Percentiles rank a stretch among this genome's conserved stretches.
These are phyloP conservation scores for Aphidius gifuensis DNA, from an alignment of 1,140 invertebrate genomes.

Conservation along the genomic window DNA sequence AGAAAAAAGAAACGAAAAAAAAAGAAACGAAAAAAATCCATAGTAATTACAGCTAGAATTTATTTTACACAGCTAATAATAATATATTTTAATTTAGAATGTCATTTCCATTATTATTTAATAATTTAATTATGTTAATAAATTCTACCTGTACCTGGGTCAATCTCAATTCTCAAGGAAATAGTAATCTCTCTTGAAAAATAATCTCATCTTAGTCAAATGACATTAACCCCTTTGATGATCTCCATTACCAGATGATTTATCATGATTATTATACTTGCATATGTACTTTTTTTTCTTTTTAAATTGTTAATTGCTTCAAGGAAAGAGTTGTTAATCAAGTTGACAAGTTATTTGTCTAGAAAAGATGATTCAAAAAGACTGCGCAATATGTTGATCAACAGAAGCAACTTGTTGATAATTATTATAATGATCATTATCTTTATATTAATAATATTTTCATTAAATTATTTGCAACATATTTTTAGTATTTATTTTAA, in stretches of 20 bases:
- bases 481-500: no score
- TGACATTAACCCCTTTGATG: not conserved
- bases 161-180: not conserved
- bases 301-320: not conserved
- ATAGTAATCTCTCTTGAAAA: no score
- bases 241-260: slow-evolving; percentile 3
- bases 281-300: no score
- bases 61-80: not conserved
- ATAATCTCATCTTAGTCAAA: not conserved
- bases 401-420: no score
- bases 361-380: not conserved
- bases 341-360: not conserved
- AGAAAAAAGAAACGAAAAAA: no score
- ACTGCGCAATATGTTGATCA: not conserved
- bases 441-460: no score
- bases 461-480: no score
- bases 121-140: not conserved
- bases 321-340: not conserved
- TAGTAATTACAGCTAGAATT: not conserved
- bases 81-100: not conserved
- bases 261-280: not conserved
- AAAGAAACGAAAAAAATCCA: no score
- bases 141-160: not conserved
- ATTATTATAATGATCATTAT: no score
- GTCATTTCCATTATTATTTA: not conserved